A percentile compares a stretch with the other conserved stretches of the same genome.
Conservation (phyloP, 2,113 vertebrate genomes). For the Aspidoscelis tigris region DNA sequence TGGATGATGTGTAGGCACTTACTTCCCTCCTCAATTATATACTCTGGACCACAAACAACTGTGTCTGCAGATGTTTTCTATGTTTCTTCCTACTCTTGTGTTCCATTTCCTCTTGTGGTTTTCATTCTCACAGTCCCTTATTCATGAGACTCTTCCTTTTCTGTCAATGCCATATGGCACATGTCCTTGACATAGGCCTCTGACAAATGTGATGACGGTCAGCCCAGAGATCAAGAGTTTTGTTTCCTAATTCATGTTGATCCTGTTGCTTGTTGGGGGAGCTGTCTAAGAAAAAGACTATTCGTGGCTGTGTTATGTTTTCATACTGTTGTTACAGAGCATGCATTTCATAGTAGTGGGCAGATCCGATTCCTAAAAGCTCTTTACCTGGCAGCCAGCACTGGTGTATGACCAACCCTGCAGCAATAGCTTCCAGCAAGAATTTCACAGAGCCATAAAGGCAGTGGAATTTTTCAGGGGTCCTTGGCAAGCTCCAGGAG, state of each 20-base stretch:
- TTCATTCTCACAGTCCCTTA: slow-evolving; percentile 64
- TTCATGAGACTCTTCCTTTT: slow-evolving; percentile 48
- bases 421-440: too few relatives aligned
- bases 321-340: not conserved
- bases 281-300: slow-evolving; percentile 23
- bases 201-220: slow-evolving; percentile 53
- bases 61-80: slow-evolving; percentile 67
- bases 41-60: slow-evolving; percentile 41
- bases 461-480: too few relatives aligned
- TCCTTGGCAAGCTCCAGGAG: too few relatives aligned
- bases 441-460: too few relatives aligned
- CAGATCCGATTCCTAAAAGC: not conserved
- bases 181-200: slow-evolving; percentile 53
- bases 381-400: not conserved
- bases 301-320: not conserved
- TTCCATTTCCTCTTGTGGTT: slow-evolving; percentile 70
- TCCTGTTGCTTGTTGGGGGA: slow-evolving; percentile 47
- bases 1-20: slow-evolving; percentile 53
- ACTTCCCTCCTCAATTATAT: slow-evolving; percentile 54
- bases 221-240: slow-evolving; percentile 58
- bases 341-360: not conserved
- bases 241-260: slow-evolving; percentile 48
- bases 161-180: slow-evolving; percentile 51
- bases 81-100: slow-evolving; percentile 64
- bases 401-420: not conserved